Evolutionary conservation across 2,888 invertebrate species (phyloP), one percentile per base, ranked within the genome.

Genomic region (Spicauda simplicius): DNA sequence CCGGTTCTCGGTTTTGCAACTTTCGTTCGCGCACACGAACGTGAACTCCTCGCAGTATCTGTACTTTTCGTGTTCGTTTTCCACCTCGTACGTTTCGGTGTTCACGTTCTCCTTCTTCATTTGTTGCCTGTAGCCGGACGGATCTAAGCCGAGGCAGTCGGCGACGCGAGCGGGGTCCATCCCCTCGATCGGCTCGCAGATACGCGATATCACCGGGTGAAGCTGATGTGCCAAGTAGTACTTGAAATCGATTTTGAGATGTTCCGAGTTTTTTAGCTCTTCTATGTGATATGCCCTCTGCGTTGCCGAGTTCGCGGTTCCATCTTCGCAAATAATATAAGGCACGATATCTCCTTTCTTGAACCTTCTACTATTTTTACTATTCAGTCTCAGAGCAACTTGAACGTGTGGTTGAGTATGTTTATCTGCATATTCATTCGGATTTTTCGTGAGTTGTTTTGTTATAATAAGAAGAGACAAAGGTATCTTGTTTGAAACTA

Each of bases 221-320:
- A 99, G 95, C 92, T 99, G 99, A 81, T 98, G 97, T 0, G 97
- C 95, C 73, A 99, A 92, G 89, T 99, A 99, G 88, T 99, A 99
- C 74, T 96, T 95, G 1, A 95, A 94, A 86, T 99, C 99, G 2
- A 97, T 94, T 84, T 96, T 96, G 0, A 98, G 88, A 55, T 87
- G 85, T 61, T 96, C 95, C 6, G 87, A 94, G 73, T 94, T 95
- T 82, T 97, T 97, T 50, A 98, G 84, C 85, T 99, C 99, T 72
- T 98, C 98, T 58, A 97, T 94, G 83, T 99, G 98, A 85, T 99
- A 99, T 0, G 98, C 98, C 78, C 99, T 94, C 87, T 99, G 99
- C 8, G 96, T 97, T 0, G 98, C 96, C 0, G 97, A 93, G 73
- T 96, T 95, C 30, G 94, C 94, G 0, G 96, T 96, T 4, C 97